phyloP scores from a whole-genome alignment of 2,113 vertebrate genomes.

The Microtus montanus region DNA sequence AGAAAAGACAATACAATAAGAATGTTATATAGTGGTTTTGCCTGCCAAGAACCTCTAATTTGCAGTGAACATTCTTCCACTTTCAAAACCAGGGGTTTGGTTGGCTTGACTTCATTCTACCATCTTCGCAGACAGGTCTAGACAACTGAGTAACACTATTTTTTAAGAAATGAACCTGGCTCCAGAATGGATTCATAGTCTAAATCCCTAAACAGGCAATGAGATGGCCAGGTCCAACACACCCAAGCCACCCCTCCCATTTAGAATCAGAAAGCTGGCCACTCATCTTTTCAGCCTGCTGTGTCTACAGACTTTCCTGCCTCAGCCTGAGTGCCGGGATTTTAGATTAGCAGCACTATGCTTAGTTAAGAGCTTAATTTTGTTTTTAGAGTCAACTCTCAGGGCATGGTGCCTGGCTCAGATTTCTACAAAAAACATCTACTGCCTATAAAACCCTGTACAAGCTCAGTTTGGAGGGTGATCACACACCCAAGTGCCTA shows the following conservation, averaged over 20 bases:
- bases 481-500: slow-evolving; percentile 82
- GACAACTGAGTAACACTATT: background rate
- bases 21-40: background rate
- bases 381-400: background rate
- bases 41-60: background rate
- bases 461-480: background rate
- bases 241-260: background rate
- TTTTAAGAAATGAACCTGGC: background rate
- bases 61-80: background rate
- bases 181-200: background rate
- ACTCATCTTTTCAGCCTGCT: background rate
- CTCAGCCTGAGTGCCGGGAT: background rate
- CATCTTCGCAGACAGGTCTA: background rate
- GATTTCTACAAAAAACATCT: background rate
- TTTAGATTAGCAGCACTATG: no score
- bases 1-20: background rate
- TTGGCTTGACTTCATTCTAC: background rate
- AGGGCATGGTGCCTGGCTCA: no score
- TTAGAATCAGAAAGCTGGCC: background rate
- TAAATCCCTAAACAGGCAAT: background rate
- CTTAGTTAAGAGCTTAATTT: background rate
- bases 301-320: background rate
- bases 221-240: background rate
- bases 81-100: background rate
- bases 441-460: background rate